Base-by-base conservation (phyloP, 64 coral and sea anemone species). In the Anthopleura sola region DNA sequence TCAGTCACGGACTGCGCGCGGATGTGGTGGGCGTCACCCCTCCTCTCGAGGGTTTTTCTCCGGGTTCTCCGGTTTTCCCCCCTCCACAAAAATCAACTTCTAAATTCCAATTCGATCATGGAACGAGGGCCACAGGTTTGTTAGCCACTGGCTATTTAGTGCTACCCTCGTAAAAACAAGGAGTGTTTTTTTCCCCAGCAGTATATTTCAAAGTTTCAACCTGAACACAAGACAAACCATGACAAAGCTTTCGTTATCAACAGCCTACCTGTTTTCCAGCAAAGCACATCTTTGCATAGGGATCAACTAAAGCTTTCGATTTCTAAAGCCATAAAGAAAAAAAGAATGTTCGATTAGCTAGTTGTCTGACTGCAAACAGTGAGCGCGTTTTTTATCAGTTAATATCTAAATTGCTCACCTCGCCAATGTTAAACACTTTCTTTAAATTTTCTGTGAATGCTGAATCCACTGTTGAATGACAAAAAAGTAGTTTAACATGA, bases 251-350 rank as follows among this genome's bases (percentile, higher is more conserved):
- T 44, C 39, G 7, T 44, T 44, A 44, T 44, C 39, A 44, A 44
- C 39, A 44, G 39, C 39, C 9, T 44, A 94, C 95, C 85, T 94
- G 84, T 92, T 94, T 98, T 21, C 95, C 95, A 87, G 95, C 95
- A 75, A 94, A 98, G 16, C 68, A 83, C 60, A 98, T 91, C 56
- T 78, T 40, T 6, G 91, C 31, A 68, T 91, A 98, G 17, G 95
- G 95, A 69, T 98, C 95, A 8, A 98, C 95, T 54, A 98, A 33
- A 21, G 87, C 92, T 84, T 98, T 98, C 3, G 91, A 80, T 60
- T 93, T 86, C 91, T 93, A 60, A 53, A 58, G 57, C 1, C 10
- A 71, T 16, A 32, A 28, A 71, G 28, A 71, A 14, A 71, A 71
- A 71, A 15, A 33, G 12, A 71, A 50, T 44, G 40, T 44, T 44